These are phyloP conservation scores for Tupiocoris notatus DNA, from an alignment of 2,888 invertebrate genomes.

Conservation along the genomic window DNA sequence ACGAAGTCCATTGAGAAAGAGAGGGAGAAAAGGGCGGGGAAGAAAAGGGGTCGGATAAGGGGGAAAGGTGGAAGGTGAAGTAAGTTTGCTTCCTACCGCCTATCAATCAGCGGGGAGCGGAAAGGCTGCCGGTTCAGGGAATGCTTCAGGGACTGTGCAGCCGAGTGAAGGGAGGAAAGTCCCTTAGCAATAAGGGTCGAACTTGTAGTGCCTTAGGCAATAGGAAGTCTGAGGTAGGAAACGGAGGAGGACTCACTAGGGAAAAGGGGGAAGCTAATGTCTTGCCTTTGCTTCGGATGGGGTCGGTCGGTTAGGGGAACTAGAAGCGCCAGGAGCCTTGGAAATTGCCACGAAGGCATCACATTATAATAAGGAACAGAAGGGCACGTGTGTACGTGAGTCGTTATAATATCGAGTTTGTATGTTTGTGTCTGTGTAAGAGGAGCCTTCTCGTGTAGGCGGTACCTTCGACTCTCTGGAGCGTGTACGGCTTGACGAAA, in stretches of 20 bases:
- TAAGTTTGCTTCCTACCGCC: slow-evolving; percentile 20
- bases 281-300: slow-evolving; percentile 31
- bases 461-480: not conserved
- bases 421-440: slow-evolving; percentile 1
- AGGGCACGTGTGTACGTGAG: not conserved
- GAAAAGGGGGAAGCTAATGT: slow-evolving; percentile 31
- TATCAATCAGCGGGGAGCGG: slow-evolving; percentile 27
- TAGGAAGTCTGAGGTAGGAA: slow-evolving; percentile 8
- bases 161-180: not conserved
- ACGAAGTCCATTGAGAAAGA: not conserved
- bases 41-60: not conserved
- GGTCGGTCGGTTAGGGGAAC: slow-evolving; percentile 3
- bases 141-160: not conserved
- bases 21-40: not conserved
- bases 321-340: slow-evolving; percentile 1
- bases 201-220: not conserved
- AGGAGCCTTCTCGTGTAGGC: not conserved
- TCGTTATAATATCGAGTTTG: not conserved
- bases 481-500: not conserved
- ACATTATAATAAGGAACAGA: slow-evolving; percentile 34
- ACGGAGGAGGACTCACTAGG: slow-evolving; percentile 17
- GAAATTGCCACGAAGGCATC: slow-evolving; percentile 39
- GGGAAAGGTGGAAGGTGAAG: not conserved
- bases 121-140: not conserved
- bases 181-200: not conserved